Evolutionary conservation across 2,113 vertebrate species (phyloP).

Genomic region (Tapirus terrestris): DNA sequence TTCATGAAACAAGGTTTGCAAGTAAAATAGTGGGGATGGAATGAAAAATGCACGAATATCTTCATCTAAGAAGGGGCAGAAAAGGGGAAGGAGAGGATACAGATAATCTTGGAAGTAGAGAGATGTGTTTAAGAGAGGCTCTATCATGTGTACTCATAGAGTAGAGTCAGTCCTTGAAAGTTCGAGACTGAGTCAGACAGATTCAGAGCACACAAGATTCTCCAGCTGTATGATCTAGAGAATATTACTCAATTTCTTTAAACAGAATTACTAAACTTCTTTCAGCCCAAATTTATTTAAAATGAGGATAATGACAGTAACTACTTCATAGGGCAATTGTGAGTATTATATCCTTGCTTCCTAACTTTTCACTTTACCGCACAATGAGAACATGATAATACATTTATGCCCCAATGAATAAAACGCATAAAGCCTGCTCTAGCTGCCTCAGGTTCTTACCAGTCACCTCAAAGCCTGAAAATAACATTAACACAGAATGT

Average conservation of each 20-base stretch:
- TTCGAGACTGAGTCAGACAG: neutral
- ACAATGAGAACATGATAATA: neutral
- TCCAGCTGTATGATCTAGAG: neutral
- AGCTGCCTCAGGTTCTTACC: neutral
- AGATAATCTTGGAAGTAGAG: neutral
- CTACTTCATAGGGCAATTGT: neutral
- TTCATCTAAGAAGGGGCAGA: neutral
- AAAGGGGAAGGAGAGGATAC: accelerated
- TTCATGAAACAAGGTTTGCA: neutral
- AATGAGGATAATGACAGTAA: neutral
- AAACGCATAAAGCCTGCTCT: neutral
- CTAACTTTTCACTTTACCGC: neutral
- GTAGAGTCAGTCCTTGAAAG: neutral
- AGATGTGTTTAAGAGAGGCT: neutral
- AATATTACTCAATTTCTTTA: neutral
- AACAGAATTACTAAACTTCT: neutral
- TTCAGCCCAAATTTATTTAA: neutral
- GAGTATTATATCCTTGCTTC: neutral
- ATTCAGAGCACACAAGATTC: neutral
- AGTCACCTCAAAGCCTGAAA: neutral
- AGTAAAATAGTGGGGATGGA: neutral
- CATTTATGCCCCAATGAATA: neutral
- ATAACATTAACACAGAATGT: neutral
- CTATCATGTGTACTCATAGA: neutral
- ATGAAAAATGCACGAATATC: neutral